Percentiles rank a stretch among this genome's conserved stretches.
These are phyloP conservation scores for Dolomedes plantarius DNA, from an alignment of 2,888 invertebrate genomes.

Conservation along the genomic window DNA sequence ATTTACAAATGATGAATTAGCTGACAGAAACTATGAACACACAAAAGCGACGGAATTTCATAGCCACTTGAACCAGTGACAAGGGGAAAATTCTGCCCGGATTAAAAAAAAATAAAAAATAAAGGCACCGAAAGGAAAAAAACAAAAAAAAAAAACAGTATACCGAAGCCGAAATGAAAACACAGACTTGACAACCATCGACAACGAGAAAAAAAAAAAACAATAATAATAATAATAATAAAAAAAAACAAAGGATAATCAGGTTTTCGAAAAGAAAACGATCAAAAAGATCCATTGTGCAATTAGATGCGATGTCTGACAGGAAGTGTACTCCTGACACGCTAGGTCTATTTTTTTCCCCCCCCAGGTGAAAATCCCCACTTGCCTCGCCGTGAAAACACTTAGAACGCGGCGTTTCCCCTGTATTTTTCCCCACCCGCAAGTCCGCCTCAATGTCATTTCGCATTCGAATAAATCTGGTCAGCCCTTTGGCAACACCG, in stretches of 20 bases:
- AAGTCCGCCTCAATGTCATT: too few relatives aligned
- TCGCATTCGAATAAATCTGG: too few relatives aligned
- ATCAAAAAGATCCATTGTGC: slow-evolving; percentile 29
- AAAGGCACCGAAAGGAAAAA: too few relatives aligned
- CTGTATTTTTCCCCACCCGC: slow-evolving; percentile 3
- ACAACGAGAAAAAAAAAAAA: slow-evolving; percentile 22
- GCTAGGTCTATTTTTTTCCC: slow-evolving; percentile 1
- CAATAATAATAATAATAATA: too few relatives aligned
- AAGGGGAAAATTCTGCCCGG: slow-evolving; percentile 43
- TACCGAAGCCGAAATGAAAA: slow-evolving; percentile 4
- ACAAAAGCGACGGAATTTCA: slow-evolving; percentile 66
- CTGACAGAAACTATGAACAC: slow-evolving; percentile 55
- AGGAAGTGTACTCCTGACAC: slow-evolving; percentile 23
- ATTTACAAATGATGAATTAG: slow-evolving; percentile 63
- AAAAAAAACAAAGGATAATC: slow-evolving; percentile 13
- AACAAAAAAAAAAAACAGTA: background rate
- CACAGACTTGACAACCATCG: slow-evolving; percentile 45
- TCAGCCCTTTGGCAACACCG: too few relatives aligned
- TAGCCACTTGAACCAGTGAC: slow-evolving; percentile 42
- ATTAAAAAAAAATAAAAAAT: slow-evolving; percentile 16
- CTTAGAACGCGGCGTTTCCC: background rate
- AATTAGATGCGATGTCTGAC: slow-evolving; percentile 47
- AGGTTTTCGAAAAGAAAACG: background rate
- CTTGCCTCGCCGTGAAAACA: too few relatives aligned
- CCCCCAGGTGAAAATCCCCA: background rate